Evolutionary conservation across 2,888 invertebrate species (phyloP), one percentile per base, ranked within the genome.

Genomic region (Torymus tubicola): DNA sequence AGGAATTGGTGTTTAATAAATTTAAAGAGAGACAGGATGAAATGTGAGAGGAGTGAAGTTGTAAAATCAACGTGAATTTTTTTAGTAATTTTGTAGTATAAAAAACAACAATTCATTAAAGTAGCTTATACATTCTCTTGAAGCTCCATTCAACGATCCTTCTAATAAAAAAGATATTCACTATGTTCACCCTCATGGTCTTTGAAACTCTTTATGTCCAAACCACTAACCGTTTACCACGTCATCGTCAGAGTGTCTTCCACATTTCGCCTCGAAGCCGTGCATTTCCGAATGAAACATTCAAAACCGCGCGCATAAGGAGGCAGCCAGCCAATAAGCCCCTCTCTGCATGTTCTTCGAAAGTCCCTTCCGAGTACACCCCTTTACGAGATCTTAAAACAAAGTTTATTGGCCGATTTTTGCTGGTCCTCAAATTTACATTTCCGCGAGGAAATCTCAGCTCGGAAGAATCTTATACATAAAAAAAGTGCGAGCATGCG

Each of bases 321-420:
- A 57, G 55, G 55, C 21, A 58, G 57, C 8, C 70, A 58, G 57
- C 77, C 77, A 77, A 77, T 71, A 65, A 50, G 24, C 52, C 18
- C 12, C 64, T 16, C 14, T 55, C 55, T 18, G 3, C 58, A 0
- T 11, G 42, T 2, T 58, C 31, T 63, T 69, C 65, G 60, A 78
- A 65, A 71, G 24, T 60, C n/a, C 21, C 53, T 53, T 21, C 52
- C 64, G 50, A 53, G 42, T 42, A 16, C 21, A 8, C 12, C 61
- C 61, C n/a, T 71, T 65, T 53, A 65, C 65, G 75, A 55, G 70
- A 81, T 53, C 77, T 77, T 81, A 69, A 72, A 76, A 72, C 72
- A 61, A 81, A 73, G 76, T 73, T 81, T 81, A 77, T 81, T 18
- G 65, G 64, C 69, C 77, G 73, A 73, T 77, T 73, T 63, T 13